Base-by-base conservation (phyloP, 2,888 invertebrate species). In the Papilio demoleus region DNA sequence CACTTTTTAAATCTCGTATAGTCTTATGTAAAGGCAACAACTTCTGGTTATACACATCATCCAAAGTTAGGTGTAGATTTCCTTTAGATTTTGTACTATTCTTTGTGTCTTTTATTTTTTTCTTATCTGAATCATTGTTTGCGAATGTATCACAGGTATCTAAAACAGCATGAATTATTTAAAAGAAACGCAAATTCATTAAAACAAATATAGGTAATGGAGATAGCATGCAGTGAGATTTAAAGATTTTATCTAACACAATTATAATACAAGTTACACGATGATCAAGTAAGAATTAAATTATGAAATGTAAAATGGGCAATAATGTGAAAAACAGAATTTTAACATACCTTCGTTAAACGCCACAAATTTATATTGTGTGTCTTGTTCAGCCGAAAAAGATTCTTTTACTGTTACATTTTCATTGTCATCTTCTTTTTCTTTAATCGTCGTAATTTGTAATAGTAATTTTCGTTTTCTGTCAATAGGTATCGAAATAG, bases 11-110 rank as follows among this genome's bases (percentile, higher is more conserved):
- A 60, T 76, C 75, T 66, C 77, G 80, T 27, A 91, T 87, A 8
- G 80, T 78, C n/a, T 75, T 74, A 73, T 85, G 82, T 36, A 92
- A 73, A 1, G 91, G 88, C 42, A 90, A 31, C 45, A 92, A 74
- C 71, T 88, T 85, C 53, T 83, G 72, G 72, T 87, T 82, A 68
- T 87, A 87, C 53, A 87, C 75, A 4, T 73, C 60, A 38, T 73
- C 45, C 4, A 84, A 75, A 50, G 68, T 72, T n/a, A 68, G 50
- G 56, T 75, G 70, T 4, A 73, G 56, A 68, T 71, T 64, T 59
- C 36, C 65, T n/a, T 47, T 53, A 6, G 67, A 50, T n/a, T 36
- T 22, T 27, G 45, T 67, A 27, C 67, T 27, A 53, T 67, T 53
- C 34, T 73, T 47, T 12, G 31, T 61, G 11, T 8, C 60, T 27